These are phyloP conservation scores for Dynastes maya DNA, from an alignment of 2,888 invertebrate genomes.

Conservation along the genomic window DNA sequence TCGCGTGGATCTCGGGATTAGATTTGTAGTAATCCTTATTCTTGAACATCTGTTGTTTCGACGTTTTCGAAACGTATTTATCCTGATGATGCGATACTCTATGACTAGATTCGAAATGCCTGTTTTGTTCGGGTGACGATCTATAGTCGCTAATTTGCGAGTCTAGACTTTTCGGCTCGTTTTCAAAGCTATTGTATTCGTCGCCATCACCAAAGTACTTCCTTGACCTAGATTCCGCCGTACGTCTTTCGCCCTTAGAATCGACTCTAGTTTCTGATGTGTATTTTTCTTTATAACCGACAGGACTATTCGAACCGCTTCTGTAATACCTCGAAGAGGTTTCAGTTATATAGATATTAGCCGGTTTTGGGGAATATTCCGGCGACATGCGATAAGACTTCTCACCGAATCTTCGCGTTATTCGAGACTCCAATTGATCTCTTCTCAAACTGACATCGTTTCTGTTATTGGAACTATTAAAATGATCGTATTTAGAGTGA, in stretches of 20 bases:
- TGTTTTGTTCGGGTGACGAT: conserved; percentile 74
- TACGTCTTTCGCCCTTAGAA: conserved; percentile 70
- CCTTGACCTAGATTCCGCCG: conserved; percentile 69
- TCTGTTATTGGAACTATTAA: conserved; percentile 63
- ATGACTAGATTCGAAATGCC: conserved; percentile 65
- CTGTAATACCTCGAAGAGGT: conserved; percentile 74
- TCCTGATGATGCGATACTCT: conserved; percentile 57
- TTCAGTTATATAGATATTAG: conserved; percentile 73
- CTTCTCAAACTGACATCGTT: conserved; percentile 81
- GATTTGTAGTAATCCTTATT: conserved; percentile 75
- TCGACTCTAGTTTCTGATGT: conserved; percentile 72
- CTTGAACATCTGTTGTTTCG: conserved; percentile 61
- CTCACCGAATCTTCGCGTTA: conserved; percentile 75
- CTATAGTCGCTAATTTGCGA: conserved; percentile 76
- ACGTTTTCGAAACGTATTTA: conserved; percentile 60
- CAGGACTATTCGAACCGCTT: conserved; percentile 73
- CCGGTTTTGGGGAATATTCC: conserved; percentile 70
- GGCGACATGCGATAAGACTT: conserved; percentile 67
- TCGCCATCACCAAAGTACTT: conserved; percentile 67
- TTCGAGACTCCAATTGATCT: conserved; percentile 83
- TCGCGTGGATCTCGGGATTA: conserved; percentile 76
- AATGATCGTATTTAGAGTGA: conserved; percentile 53
- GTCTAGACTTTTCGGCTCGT: conserved; percentile 81
- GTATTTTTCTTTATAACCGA: conserved; percentile 73
- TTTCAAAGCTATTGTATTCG: conserved; percentile 68